phyloP scores from a whole-genome alignment of 2,888 invertebrate species.

The Agonopterix heracliana region DNA sequence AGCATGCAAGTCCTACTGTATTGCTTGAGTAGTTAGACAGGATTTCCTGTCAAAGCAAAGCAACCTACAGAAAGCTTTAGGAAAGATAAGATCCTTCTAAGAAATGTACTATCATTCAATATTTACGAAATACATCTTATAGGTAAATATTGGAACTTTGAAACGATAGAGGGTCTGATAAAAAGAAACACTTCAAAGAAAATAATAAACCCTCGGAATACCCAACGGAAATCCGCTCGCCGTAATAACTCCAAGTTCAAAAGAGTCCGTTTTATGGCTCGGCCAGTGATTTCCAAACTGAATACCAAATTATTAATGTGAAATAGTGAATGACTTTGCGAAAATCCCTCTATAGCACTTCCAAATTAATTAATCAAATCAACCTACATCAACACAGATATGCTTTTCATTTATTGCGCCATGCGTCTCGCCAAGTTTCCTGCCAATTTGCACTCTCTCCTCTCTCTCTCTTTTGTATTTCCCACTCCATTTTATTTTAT shows the following conservation, averaged over 20 bases:
- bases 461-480: too few species aligned
- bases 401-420: not conserved
- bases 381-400: not conserved
- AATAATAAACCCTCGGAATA: conserved; percentile 39
- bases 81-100: too few species aligned
- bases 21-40: too few species aligned
- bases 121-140: too few species aligned
- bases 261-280: conserved; percentile 29
- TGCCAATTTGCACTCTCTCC: too few species aligned
- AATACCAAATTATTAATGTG: not conserved
- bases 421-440: not conserved
- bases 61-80: too few species aligned
- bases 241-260: conserved; percentile 39
- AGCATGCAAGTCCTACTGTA: too few species aligned
- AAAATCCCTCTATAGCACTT: not conserved
- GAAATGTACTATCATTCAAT: too few species aligned
- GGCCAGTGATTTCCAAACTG: conserved; percentile 3
- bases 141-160: too few species aligned
- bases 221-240: conserved; percentile 37
- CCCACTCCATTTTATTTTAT: too few species aligned
- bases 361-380: not conserved
- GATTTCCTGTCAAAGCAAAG: too few species aligned
- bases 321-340: not conserved
- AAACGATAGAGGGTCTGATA: conserved; percentile 22
- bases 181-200: conserved; percentile 39